Percentiles rank a stretch among this genome's conserved stretches.
phyloP scores from a whole-genome alignment of 2,888 invertebrate genomes.

The Catocala nupta region DNA sequence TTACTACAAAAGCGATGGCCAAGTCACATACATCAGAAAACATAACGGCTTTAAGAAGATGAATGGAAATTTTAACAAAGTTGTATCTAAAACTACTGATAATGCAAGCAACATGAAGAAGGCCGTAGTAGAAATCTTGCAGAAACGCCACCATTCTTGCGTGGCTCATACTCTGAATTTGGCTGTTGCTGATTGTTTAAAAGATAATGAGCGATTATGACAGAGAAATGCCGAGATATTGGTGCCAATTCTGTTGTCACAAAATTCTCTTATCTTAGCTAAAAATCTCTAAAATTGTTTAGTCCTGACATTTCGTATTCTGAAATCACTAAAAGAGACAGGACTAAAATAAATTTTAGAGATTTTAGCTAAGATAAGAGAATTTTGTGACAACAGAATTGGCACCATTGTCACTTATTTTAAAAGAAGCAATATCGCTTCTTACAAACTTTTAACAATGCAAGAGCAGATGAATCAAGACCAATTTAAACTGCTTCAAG shows the following conservation, averaged over 20 bases:
- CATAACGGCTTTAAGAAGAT: too few species aligned
- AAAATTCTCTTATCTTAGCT: too few species aligned
- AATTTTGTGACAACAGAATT: too few species aligned
- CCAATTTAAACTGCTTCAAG: conserved; percentile 29
- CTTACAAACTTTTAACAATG: conserved; percentile 15
- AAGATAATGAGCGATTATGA: conserved; percentile 3
- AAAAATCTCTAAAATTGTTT: too few species aligned
- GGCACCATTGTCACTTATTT: too few species aligned
- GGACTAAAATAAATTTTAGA: too few species aligned
- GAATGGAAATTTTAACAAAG: too few species aligned
- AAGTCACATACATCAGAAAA: conserved; percentile 12
- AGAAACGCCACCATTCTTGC: conserved; percentile 27
- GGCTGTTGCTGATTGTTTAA: conserved; percentile 20
- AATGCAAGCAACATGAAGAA: conserved; percentile 34
- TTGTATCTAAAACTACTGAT: conserved; percentile 17
- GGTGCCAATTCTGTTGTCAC: too few species aligned
- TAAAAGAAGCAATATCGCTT: conserved; percentile 16
- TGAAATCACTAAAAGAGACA: too few species aligned
- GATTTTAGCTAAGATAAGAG: too few species aligned
- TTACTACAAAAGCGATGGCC: conserved; percentile 24
- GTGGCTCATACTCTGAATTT: conserved; percentile 29
- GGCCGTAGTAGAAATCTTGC: conserved; percentile 18
- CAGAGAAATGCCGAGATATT: too few species aligned
- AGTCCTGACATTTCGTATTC: too few species aligned
- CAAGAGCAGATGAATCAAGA: conserved; percentile 20